Evolutionary conservation across 2,113 vertebrate genomes (phyloP).

Genomic region (Laterallus jamaicensis): DNA sequence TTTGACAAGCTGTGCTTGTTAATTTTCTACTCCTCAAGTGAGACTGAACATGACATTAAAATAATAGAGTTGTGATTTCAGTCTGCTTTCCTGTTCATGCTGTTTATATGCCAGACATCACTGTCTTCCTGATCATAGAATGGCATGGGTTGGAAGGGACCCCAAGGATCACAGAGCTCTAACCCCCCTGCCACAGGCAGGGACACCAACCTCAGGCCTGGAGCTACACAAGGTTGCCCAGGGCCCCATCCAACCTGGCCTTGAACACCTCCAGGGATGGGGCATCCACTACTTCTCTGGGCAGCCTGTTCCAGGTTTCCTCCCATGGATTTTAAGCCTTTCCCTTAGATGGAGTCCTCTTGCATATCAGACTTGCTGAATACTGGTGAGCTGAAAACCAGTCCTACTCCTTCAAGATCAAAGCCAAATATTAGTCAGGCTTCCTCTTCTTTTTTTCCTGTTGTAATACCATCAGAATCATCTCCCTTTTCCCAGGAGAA

Average conservation of each 20-base stretch:
- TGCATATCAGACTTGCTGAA: background rate
- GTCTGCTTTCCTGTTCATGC: fast-evolving
- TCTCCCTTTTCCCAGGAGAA: background rate
- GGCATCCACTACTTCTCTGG: too few species aligned
- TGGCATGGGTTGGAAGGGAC: too few species aligned
- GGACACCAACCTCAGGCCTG: too few species aligned
- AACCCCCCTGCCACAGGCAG: too few species aligned
- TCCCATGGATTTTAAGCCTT: background rate
- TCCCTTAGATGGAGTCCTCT: background rate
- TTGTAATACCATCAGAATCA: background rate
- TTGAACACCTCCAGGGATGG: too few species aligned
- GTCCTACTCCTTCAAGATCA: background rate
- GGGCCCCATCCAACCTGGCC: too few species aligned
- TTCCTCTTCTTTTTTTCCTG: background rate
- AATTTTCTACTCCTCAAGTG: background rate
- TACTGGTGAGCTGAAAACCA: background rate
- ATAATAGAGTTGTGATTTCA: background rate
- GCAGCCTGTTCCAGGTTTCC: background rate
- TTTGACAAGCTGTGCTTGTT: background rate
- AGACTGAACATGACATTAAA: background rate
- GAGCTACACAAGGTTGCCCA: too few species aligned
- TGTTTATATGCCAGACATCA: background rate
- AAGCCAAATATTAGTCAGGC: background rate
- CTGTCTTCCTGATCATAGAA: background rate
- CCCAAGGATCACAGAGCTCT: too few species aligned